A percentile compares a stretch with the other conserved stretches of the same genome.
These are phyloP conservation scores for Manis pentadactyla DNA, from an alignment of 2,797 vertebrate genomes.

Conservation along the genomic window DNA sequence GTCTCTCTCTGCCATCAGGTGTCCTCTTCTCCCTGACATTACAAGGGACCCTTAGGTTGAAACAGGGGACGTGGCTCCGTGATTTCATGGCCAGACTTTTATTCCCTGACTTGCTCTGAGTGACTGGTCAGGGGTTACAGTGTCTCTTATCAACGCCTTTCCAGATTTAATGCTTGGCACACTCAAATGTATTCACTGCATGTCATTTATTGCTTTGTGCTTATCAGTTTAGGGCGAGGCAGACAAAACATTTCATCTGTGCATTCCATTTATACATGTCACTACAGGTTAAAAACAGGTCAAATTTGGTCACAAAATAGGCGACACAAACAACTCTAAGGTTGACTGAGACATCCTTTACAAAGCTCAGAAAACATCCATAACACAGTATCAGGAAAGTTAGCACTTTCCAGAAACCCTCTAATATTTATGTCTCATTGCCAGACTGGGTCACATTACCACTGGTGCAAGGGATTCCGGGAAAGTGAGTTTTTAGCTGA, in stretches of 20 bases:
- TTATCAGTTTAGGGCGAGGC: neutral
- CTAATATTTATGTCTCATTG: neutral
- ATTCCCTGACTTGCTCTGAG: neutral
- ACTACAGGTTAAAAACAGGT: neutral
- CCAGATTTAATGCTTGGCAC: neutral
- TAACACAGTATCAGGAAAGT: neutral
- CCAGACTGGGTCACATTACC: neutral
- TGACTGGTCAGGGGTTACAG: neutral
- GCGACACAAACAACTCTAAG: neutral
- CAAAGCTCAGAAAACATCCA: neutral
- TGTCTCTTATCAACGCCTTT: neutral
- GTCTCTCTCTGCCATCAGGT: neutral
- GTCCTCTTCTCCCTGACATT: neutral
- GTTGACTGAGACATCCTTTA: neutral
- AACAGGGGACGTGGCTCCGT: neutral
- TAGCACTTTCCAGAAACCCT: constrained; percentile 14
- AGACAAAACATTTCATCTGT: neutral
- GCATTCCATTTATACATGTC: neutral
- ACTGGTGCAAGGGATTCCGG: constrained; percentile 32
- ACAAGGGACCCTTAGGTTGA: neutral
- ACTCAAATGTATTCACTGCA: neutral
- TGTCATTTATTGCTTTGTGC: neutral
- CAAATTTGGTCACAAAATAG: neutral
- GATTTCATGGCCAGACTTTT: neutral
- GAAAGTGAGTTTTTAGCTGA: constrained; percentile 36